Percentiles rank a stretch among this genome's conserved stretches.
These are phyloP conservation scores for Pseudonaja textilis DNA, from an alignment of 2,113 vertebrate genomes.

Conservation along the genomic window DNA sequence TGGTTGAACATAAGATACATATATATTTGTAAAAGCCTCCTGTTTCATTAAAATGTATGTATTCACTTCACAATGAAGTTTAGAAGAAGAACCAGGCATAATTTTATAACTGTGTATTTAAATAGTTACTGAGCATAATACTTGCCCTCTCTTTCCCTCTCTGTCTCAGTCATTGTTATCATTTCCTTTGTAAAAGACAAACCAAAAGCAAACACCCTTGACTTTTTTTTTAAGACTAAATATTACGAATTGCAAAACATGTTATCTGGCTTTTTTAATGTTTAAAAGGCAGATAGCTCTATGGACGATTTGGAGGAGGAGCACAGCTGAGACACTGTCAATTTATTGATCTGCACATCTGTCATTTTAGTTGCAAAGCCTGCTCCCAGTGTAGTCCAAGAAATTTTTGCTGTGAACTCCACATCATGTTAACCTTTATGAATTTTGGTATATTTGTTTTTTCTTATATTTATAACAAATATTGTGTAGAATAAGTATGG, in stretches of 20 bases:
- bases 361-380: not conserved
- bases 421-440: not conserved
- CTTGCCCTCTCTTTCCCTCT: not conserved
- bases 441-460: not conserved
- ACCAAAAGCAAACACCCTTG: not conserved
- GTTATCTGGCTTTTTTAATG: not conserved
- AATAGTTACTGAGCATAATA: not conserved
- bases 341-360: not conserved
- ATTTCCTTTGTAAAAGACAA: not conserved
- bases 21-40: not conserved
- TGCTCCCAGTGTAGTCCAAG: not conserved
- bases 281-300: not conserved
- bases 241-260: not conserved
- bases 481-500: not conserved
- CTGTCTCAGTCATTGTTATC: not conserved
- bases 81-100: not conserved
- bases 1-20: not conserved
- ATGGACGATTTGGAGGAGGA: not conserved
- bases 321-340: not conserved
- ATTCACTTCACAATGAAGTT: not conserved
- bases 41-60: not conserved
- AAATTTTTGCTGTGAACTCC: not conserved
- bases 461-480: not conserved
- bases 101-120: not conserved
- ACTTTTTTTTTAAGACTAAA: not conserved